Base-by-base conservation (phyloP, 2,797 vertebrate species). In the Thalassophryne amazonica region DNA sequence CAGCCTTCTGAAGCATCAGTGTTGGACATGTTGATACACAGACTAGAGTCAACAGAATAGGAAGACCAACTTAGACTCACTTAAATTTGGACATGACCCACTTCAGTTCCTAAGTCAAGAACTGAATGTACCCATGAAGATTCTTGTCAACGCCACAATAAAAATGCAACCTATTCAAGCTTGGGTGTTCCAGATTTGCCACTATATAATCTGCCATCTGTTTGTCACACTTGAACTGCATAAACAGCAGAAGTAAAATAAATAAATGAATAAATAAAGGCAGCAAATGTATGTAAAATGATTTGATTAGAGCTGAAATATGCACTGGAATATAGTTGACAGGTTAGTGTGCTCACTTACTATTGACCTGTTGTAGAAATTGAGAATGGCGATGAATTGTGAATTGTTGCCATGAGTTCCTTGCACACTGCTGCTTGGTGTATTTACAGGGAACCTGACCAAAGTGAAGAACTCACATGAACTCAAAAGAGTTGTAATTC, bases 151-250 rank as follows among this genome's bases (percentile, higher is more conserved):
- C n/a, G n/a, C n/a, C n/a, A n/a, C n/a, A n/a, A n/a, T n/a, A n/a
- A n/a, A n/a, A n/a, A n/a, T n/a, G n/a, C n/a, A n/a, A n/a, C n/a
- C n/a, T n/a, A n/a, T n/a, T n/a, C n/a, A n/a, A n/a, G n/a, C n/a
- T n/a, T n/a, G n/a, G n/a, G n/a, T n/a, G n/a, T n/a, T 50, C 35
- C 25, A 25, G 52, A 62, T 47, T 43, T 40, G 16, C 5, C 14
- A 39, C 17, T 41, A 28, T 46, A n/a, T 27, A 55, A 18, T 47
- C 60, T 60, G 43, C 63, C 23, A 60, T 73, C 9, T 30, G 28
- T 48, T 42, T 67, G 67, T 75, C 59, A 69, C 39, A 54, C 5
- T 13, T 50, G 40, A 69, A 40, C 43, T 14, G 4, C 10, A 52
- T 4, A 2, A 16, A 45, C 6, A 32, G 10, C 3, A 15, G 6